Evolutionary conservation across 1,140 invertebrate species (phyloP), one percentile per base, ranked within the genome.

Genomic region (Cydia splendana): DNA sequence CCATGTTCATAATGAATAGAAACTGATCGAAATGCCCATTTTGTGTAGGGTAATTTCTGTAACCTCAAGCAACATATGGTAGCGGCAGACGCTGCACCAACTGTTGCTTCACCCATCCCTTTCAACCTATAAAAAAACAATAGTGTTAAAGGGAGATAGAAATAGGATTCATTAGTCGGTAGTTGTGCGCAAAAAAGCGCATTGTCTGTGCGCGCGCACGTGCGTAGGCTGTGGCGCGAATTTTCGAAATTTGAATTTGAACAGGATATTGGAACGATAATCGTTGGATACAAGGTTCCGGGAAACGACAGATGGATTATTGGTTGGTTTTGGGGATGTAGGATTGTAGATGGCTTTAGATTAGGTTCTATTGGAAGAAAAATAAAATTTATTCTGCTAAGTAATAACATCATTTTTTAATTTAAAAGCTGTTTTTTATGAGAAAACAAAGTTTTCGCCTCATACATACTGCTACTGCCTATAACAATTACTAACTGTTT

Each of bases 41-140:
- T 88, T 83, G 76, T 77, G 83, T 77, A 78, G 83, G 83, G 87
- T 87, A 89, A 88, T 90, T 91, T 89, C 86, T 84, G 81, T 87
- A 92, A 91, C 90, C 89, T 91, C 89, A 92, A 89, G 81, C 84
- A 88, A 83, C 90, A 92, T 92, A 92, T 92, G 90, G 90, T 82
- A 75, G 82, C 85, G 84, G 90, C 90, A 92, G 87, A 92, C 90
- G 90, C 90, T 85, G 42, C 30, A 76, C 82, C 90, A 92, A 91
- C 89, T 92, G 90, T 90, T 82, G 84, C 76, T 30, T 83, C n/a
- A 34, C 65, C 82, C 78, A 65, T 90, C 88, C 77, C 83, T 77
- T 74, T 88, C 79, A 18, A 7, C 38, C 81, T 51, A 75, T 57
- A 9, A 20, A 57, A 67, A 77, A 80, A 75, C 62, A 30, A 51